Evolutionary conservation across 2,888 invertebrate species (phyloP).

Genomic region (Scaptomyza cyrtandrae): DNA sequence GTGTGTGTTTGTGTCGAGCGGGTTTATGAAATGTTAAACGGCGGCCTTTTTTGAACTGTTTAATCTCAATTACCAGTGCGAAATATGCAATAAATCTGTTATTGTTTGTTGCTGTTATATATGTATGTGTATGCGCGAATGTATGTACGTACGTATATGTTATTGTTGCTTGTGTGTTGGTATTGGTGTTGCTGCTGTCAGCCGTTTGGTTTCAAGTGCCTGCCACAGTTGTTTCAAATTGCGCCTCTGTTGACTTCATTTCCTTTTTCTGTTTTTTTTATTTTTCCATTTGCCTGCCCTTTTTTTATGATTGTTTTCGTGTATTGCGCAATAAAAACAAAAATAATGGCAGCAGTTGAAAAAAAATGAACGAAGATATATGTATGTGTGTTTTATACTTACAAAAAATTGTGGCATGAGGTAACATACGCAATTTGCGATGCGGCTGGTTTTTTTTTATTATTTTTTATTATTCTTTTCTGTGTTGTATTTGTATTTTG

Average conservation of each 20-base stretch:
- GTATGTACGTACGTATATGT: conserved; percentile 1
- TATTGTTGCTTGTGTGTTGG: conserved; percentile 18
- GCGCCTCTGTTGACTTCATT: conserved; percentile 51
- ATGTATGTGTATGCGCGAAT: too few relatives aligned
- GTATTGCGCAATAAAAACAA: conserved; percentile 74
- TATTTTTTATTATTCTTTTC: conserved; percentile 24
- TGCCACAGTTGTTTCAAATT: conserved; percentile 75
- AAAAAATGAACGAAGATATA: conserved; percentile 22
- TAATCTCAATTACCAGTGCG: conserved; percentile 80
- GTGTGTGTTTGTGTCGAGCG: conserved; percentile 48
- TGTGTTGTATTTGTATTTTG: conserved; percentile 57
- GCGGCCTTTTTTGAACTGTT: conserved; percentile 78
- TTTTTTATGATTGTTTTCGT: conserved; percentile 73
- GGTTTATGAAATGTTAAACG: conserved; percentile 75
- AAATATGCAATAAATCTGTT: conserved; percentile 81
- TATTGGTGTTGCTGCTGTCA: conserved; percentile 33
- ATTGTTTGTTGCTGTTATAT: conserved; percentile 68
- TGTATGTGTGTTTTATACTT: conserved; percentile 5
- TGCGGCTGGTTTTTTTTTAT: conserved; percentile 50
- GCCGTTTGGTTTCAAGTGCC: conserved; percentile 68
- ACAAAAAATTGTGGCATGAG: conserved; percentile 38
- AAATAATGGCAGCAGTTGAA: conserved; percentile 69
- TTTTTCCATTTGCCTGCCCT: conserved; percentile 29
- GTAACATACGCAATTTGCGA: conserved; percentile 75
- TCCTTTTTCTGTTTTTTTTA: conserved; percentile 16